Conservation (phyloP, 2,113 vertebrate species). For the Oryzias woworae region DNA sequence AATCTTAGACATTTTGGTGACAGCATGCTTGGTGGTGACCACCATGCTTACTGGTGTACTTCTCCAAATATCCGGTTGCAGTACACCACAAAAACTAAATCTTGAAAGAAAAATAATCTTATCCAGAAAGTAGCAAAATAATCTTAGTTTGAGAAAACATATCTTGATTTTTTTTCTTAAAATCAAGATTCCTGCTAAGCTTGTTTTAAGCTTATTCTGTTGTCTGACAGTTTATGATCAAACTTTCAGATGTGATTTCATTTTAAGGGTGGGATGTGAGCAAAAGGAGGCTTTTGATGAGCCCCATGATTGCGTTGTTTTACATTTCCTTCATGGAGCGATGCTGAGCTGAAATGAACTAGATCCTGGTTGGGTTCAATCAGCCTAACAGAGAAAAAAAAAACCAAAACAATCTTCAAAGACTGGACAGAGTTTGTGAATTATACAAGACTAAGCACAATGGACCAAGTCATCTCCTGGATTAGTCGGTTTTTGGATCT, state of each 20-base stretch:
- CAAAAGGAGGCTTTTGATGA: constrained; percentile 57
- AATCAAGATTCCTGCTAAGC: no score
- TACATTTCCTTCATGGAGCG: constrained; percentile 63
- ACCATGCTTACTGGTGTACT: constrained; percentile 22
- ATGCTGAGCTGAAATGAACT: constrained; percentile 53
- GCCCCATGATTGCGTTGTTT: constrained; percentile 69
- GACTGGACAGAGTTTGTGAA: constrained; percentile 47
- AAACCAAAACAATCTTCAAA: constrained; percentile 56
- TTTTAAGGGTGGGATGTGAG: constrained; percentile 33
- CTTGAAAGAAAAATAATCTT: no score
- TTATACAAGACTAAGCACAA: constrained; percentile 52
- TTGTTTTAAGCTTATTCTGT: neutral
- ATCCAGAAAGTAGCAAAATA: no score
- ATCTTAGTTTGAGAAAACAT: no score
- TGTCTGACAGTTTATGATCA: constrained; percentile 28
- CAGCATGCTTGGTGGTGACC: constrained; percentile 9
- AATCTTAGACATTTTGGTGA: constrained; percentile 57
- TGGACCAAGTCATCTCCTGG: constrained; percentile 40
- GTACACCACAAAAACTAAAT: no score
- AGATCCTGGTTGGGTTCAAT: constrained; percentile 67
- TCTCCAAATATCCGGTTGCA: neutral
- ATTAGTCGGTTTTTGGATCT: constrained; percentile 49
- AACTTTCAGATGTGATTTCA: constrained; percentile 52
- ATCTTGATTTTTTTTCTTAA: no score
- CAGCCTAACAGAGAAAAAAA: constrained; percentile 39